Evolutionary conservation across 2,113 vertebrate genomes (phyloP), one percentile per base, ranked within the genome.

Genomic region (Mormoops blainvillei): DNA sequence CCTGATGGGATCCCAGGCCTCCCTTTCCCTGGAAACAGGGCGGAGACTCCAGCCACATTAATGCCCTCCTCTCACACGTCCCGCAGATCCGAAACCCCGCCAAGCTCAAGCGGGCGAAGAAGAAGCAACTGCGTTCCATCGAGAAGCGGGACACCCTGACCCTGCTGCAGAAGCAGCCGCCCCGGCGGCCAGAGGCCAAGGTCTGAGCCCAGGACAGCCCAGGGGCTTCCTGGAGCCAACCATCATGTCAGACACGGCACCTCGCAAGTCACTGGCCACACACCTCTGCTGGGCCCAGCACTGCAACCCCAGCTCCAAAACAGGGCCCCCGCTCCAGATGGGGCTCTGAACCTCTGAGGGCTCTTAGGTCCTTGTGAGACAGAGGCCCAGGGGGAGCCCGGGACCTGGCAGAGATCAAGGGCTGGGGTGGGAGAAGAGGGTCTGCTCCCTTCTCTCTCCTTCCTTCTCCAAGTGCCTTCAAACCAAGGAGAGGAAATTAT

Each of bases 71-170:
- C 65, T 71, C 41, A 20, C 10, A 24, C 63, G 0, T 16, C 80
- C 19, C 26, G 31, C 97, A 99, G 99, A 99, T 99, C 98, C 98
- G 98, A 7, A 99, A 99, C 97, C 99, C 99, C 0, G 7, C 99
- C 61, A 99, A 99, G 97, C 98, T 99, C 65, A 99, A 99, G 98
- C 98, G 99, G 85, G 99, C 99, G 36, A 99, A 99, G 98, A 99
- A 99, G 98, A 98, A 99, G 96, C 99, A 99, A 28, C 98, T 99
- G 31, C 98, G 99, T 76, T 98, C 98, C 63, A 98, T 99, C 4
- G 98, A 99, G 96, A 99, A 99, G 98, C 98, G 99, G 93, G 99
- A 99, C 94, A 99, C 99, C 0, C 98, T 99, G 92, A 96, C 98
- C 3, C 91, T 99, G 97, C 98, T 99, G 77, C 99, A 99, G 97